Evolutionary conservation across 2,113 vertebrate genomes (phyloP).

Genomic region (Parus major): DNA sequence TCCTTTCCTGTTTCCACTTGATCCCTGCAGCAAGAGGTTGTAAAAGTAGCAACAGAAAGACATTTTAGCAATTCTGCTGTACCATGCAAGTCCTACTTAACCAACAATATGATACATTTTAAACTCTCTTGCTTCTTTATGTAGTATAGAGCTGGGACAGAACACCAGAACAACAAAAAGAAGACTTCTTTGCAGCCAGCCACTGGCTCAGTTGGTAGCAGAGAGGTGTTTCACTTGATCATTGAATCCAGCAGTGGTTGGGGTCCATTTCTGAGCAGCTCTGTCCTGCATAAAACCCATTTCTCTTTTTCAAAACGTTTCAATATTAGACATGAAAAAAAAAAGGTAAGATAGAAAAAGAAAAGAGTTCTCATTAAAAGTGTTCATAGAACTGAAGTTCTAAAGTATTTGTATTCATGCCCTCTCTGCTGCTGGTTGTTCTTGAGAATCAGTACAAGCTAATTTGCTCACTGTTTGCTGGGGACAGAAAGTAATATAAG

Average conservation of each 20-base stretch:
- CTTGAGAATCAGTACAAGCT: not conserved
- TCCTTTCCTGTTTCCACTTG: not conserved
- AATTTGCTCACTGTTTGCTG: not conserved
- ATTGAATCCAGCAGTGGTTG: not conserved
- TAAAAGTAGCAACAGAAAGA: not conserved
- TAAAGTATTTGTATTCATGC: not conserved
- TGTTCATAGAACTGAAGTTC: not conserved
- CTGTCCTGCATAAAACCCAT: not conserved
- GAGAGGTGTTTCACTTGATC: not conserved
- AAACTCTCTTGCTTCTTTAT: not conserved
- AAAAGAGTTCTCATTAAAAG: not conserved
- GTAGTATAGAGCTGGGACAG: not conserved
- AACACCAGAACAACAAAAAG: not conserved
- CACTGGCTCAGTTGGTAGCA: not conserved
- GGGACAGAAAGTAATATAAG: not conserved
- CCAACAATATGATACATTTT: not conserved
- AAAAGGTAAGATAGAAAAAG: not conserved
- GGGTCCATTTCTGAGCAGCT: not conserved
- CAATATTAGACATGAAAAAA: not conserved
- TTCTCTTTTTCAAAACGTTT: not conserved
- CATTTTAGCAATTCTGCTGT: not conserved
- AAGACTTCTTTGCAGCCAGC: not conserved
- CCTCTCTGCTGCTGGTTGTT: not conserved
- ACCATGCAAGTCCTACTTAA: not conserved
- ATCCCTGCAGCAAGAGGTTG: not conserved